Percentiles rank a stretch among this genome's conserved stretches.
Conservation (phyloP, 2,888 invertebrate species). For the Branchipolynoe longqiensis region DNA sequence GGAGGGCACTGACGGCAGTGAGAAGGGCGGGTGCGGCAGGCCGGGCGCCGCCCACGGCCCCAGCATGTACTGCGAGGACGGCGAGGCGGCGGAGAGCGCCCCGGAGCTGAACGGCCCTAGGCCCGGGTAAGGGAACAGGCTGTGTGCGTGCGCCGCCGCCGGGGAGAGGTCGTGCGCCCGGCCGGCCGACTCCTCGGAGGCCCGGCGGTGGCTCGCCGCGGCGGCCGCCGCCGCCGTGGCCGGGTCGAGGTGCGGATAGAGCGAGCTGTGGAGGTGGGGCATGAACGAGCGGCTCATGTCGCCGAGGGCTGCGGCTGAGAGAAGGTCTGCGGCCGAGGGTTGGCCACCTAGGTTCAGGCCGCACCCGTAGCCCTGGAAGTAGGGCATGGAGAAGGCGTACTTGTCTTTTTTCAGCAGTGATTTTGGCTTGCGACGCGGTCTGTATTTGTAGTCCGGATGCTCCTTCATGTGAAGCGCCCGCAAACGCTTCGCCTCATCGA, state of each 20-base stretch:
- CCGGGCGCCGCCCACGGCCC: slow-evolving; percentile 7
- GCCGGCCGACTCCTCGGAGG: background rate
- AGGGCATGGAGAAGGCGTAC: slow-evolving; percentile 77
- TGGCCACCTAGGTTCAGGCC: background rate
- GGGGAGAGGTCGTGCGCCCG: slow-evolving; percentile 56
- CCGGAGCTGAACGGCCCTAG: slow-evolving; percentile 35
- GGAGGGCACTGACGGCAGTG: slow-evolving; percentile 15
- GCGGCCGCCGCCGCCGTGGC: slow-evolving; percentile 60
- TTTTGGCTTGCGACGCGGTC: slow-evolving; percentile 97
- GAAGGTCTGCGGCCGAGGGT: slow-evolving; percentile 61
- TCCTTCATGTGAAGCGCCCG: slow-evolving; percentile 99
- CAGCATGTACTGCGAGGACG: slow-evolving; percentile 28
- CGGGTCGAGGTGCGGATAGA: slow-evolving; percentile 60
- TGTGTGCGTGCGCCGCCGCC: background rate
- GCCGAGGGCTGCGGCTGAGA: slow-evolving; percentile 60
- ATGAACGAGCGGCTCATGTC: slow-evolving; percentile 72
- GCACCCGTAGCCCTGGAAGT: slow-evolving; percentile 74
- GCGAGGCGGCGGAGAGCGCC: background rate
- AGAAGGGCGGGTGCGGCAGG: background rate
- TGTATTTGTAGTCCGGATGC: slow-evolving; percentile 99
- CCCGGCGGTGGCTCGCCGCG: background rate
- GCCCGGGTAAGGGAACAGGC: slow-evolving; percentile 44
- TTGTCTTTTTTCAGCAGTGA: slow-evolving; percentile 93
- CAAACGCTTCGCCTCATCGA: slow-evolving; percentile 98
- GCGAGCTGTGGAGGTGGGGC: slow-evolving; percentile 69